Conservation (phyloP, 2,797 vertebrate species). For the Loriculus beryllinus region DNA sequence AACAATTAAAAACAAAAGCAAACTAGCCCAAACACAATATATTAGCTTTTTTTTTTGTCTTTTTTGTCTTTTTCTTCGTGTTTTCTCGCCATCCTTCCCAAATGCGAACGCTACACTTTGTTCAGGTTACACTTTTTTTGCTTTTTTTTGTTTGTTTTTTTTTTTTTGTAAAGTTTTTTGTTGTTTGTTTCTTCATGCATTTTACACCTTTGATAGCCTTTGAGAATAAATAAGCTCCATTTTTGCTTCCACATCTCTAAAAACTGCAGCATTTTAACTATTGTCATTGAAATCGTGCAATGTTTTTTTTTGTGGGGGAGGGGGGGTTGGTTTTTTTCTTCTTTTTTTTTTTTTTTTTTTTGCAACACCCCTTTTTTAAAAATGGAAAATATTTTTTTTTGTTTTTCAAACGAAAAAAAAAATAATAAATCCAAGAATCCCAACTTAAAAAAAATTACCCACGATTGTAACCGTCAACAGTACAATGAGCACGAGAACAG, state of each 20-base stretch:
- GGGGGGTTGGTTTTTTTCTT: too few relatives aligned
- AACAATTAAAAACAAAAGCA: conserved; percentile 84
- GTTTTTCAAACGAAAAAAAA: conserved; percentile 47
- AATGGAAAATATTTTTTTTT: conserved; percentile 73
- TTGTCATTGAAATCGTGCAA: conserved; percentile 87
- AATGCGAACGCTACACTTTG: conserved; percentile 84
- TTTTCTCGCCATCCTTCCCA: conserved; percentile 73
- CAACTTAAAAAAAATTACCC: conserved; percentile 60
- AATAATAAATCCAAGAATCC: background rate
- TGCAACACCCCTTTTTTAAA: conserved; percentile 85
- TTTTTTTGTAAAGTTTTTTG: conserved; percentile 69
- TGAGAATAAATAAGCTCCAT: conserved; percentile 77
- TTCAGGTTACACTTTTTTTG: conserved; percentile 83
- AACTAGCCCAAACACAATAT: conserved; percentile 95
- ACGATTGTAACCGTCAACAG: conserved; percentile 90
- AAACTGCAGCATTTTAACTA: conserved; percentile 93
- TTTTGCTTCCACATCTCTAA: conserved; percentile 79
- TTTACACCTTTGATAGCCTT: conserved; percentile 76
- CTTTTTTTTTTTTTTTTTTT: conserved; percentile 68
- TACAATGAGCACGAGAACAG: conserved; percentile 89
- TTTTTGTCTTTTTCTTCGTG: conserved; percentile 70
- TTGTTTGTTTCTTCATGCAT: conserved; percentile 80
- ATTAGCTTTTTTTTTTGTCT: conserved; percentile 89
- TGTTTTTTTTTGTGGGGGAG: conserved; percentile 70
- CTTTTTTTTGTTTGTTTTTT: conserved; percentile 54